These are phyloP conservation scores for Gouania willdenowi DNA, from an alignment of 2,797 vertebrate species.

Conservation along the genomic window DNA sequence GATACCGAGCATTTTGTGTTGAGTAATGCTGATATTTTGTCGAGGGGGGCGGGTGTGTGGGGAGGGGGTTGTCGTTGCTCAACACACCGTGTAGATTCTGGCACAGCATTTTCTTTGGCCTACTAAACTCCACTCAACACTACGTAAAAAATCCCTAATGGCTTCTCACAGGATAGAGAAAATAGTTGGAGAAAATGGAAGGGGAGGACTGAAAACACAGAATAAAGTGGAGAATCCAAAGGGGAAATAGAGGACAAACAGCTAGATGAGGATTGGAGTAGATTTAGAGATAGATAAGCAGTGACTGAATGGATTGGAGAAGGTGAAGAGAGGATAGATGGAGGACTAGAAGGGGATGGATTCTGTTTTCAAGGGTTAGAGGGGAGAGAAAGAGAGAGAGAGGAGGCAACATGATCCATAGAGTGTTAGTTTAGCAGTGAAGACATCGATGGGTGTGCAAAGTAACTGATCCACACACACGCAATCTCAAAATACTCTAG, in stretches of 20 bases:
- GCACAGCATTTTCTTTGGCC: conserved; percentile 61
- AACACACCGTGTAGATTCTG: conserved; percentile 57
- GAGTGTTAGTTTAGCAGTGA: conserved; percentile 3
- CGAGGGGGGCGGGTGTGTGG: conserved; percentile 42
- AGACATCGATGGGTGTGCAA: conserved; percentile 6
- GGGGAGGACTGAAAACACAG: conserved; percentile 19
- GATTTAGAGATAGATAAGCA: conserved; percentile 61
- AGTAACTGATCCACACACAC: too few species aligned
- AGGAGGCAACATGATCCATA: background rate
- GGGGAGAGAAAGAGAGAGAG: background rate
- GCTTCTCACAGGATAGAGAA: conserved; percentile 31
- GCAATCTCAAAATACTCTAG: too few species aligned
- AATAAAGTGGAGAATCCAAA: background rate
- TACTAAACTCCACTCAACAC: conserved; percentile 71
- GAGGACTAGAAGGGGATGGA: conserved; percentile 46
- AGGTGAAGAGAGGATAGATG: conserved; percentile 50
- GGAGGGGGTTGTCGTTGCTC: too few species aligned
- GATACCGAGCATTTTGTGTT: conserved; percentile 51
- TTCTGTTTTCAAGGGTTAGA: conserved; percentile 46
- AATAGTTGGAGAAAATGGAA: conserved; percentile 10
- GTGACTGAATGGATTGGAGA: conserved; percentile 51
- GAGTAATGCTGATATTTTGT: conserved; percentile 62
- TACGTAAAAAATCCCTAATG: conserved; percentile 60
- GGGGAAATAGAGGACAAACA: conserved; percentile 55
- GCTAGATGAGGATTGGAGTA: conserved; percentile 59